Evolutionary conservation across 2,113 vertebrate species (phyloP), one percentile per base, ranked within the genome.

Genomic region (Xiphias gladius): DNA sequence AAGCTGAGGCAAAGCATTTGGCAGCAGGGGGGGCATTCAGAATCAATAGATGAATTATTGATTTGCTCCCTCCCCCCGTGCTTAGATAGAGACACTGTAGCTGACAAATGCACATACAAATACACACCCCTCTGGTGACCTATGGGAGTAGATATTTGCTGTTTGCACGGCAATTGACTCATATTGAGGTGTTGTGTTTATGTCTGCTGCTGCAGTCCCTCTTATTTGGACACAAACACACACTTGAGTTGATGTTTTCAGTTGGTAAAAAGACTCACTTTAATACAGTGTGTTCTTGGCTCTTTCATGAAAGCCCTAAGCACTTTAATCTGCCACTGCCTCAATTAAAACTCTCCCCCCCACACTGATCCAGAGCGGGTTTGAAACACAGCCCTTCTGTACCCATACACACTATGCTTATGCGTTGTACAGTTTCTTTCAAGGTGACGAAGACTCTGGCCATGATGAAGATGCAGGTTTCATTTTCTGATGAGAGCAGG

Each of bases 31-130:
- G 79, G 58, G 19, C 77, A 72, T 80, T 89, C 13, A 76, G 65
- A 75, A 93, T 92, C 90, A 72, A 88, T 93, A 68, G 73, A 86
- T 94, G 80, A 94, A 95, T 95, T 94, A 95, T 95, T 94, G 94
- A 96, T 94, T 91, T 17, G 72, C 71, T 62, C 80, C 89, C 85
- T 85, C 80, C 89, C 88, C 87, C 84, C 86, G 59, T 57, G 69
- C 84, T 83, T 78, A 69, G 66, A 66, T 6, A 19, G 46, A 30
- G 70, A 68, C 73, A 71, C 50, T 70, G 79, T 41, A 48, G 16
- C 24, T 35, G 3, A 61, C 58, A 65, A 14, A 65, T 19, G 26
- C 26, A 52, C 58, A 57, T 39, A 75, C 10, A 28, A 2, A 59
- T 4, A 57, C 35, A 76, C 82, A 65, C 85, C 68, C 48, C 7